Percentiles rank a stretch among this genome's conserved stretches.
phyloP scores from a whole-genome alignment of 2,888 invertebrate genomes.

The Gymnosoma rotundatum region DNA sequence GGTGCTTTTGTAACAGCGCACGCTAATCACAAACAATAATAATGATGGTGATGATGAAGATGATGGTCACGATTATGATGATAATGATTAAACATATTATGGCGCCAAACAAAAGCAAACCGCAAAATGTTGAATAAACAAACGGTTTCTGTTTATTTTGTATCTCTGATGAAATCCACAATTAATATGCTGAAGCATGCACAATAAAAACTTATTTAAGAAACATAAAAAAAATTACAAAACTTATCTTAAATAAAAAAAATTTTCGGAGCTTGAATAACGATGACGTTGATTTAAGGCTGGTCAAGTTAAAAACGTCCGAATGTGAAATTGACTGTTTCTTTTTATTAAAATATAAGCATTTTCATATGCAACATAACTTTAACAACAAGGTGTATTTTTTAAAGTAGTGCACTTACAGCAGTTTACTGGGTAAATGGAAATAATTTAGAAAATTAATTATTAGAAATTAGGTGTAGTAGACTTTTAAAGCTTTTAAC shows the following conservation, averaged over 20 bases:
- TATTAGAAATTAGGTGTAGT: no score
- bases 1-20: slow-evolving; percentile 32
- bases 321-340: no score
- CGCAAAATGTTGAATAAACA: slow-evolving; percentile 57
- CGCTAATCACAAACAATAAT: slow-evolving; percentile 23
- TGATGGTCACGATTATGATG: background rate
- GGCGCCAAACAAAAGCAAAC: slow-evolving; percentile 68
- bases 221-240: slow-evolving; percentile 30
- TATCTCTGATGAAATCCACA: slow-evolving; percentile 58
- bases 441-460: background rate
- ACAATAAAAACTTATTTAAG: slow-evolving; percentile 21
- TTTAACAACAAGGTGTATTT: slow-evolving; percentile 19
- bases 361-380: no score
- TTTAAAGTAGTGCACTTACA: background rate
- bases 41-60: background rate
- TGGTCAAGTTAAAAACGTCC: slow-evolving; percentile 44
- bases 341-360: no score
- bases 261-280: slow-evolving; percentile 42
- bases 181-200: slow-evolving; percentile 63
- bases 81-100: slow-evolving; percentile 59
- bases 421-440: background rate
- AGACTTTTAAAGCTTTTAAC: no score
- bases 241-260: slow-evolving; percentile 48
- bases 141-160: slow-evolving; percentile 45
- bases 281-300: slow-evolving; percentile 54